Evolutionary conservation across 2,888 invertebrate species (phyloP).

Genomic region (Hemistola chrysoprasaria): DNA sequence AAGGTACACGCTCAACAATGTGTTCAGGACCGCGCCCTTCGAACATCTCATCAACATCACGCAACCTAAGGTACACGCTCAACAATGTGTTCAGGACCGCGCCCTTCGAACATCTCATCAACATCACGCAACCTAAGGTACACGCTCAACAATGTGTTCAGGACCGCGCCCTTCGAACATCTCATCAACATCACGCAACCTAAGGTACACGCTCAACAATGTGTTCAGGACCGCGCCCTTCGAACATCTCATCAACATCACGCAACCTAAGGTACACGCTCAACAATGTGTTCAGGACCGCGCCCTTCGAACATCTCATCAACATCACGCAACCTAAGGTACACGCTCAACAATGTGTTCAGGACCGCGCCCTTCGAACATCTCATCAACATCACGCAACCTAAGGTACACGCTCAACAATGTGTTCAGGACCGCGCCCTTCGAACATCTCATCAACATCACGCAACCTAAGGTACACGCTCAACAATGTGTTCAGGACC

Average conservation of each 20-base stretch:
- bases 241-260: slow-evolving; percentile 82
- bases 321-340: slow-evolving; percentile 78
- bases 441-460: slow-evolving; percentile 82
- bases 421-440: slow-evolving; percentile 81
- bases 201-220: neutral
- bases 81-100: slow-evolving; percentile 68
- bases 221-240: slow-evolving; percentile 83
- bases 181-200: slow-evolving; percentile 83
- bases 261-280: slow-evolving; percentile 59
- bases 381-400: slow-evolving; percentile 83
- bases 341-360: neutral
- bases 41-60: slow-evolving; percentile 83
- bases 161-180: slow-evolving; percentile 85
- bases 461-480: slow-evolving; percentile 68
- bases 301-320: slow-evolving; percentile 84
- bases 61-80: slow-evolving; percentile 50
- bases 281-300: slow-evolving; percentile 62
- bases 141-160: neutral
- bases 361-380: slow-evolving; percentile 86
- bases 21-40: slow-evolving; percentile 83
- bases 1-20: neutral
- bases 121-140: slow-evolving; percentile 77
- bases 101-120: slow-evolving; percentile 83
- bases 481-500: slow-evolving; percentile 55
- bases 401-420: neutral